Evolutionary conservation across 2,888 invertebrate genomes (phyloP).

Genomic region (Ectropis crepuscularia): DNA sequence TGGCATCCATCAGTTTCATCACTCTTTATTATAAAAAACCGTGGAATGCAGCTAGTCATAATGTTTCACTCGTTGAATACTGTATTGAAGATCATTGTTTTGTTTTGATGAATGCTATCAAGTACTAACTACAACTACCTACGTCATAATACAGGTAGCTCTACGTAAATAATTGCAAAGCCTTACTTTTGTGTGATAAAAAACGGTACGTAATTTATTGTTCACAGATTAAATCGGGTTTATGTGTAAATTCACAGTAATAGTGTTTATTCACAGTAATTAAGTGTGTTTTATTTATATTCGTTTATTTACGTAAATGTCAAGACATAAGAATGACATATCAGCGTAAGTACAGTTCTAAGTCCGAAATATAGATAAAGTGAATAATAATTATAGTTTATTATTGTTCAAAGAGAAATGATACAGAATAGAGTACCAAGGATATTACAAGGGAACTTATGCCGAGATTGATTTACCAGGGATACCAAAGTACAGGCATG

Average conservation of each 20-base stretch:
- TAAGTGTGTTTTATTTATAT: neutral
- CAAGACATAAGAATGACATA: no score
- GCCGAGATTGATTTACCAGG: no score
- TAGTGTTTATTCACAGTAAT: no score
- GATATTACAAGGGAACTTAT: no score
- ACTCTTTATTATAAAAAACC: no score
- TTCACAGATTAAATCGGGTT: slow-evolving; percentile 7
- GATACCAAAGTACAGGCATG: no score
- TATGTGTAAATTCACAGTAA: neutral
- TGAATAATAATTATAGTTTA: no score
- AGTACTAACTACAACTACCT: slow-evolving; percentile 1
- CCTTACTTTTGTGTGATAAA: slow-evolving; percentile 35
- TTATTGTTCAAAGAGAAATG: no score
- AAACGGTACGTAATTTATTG: slow-evolving; percentile 32
- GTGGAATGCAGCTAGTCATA: neutral
- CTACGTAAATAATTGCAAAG: slow-evolving; percentile 25
- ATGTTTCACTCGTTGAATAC: neutral
- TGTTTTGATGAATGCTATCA: neutral
- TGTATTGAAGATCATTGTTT: neutral
- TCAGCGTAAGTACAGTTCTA: no score
- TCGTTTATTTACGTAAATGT: neutral
- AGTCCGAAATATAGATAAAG: no score
- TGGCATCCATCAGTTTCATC: no score
- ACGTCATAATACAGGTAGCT: slow-evolving; percentile 26
- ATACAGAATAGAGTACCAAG: no score